phyloP scores from a whole-genome alignment of 2,113 vertebrate species.

The Dasyurus viverrinus region DNA sequence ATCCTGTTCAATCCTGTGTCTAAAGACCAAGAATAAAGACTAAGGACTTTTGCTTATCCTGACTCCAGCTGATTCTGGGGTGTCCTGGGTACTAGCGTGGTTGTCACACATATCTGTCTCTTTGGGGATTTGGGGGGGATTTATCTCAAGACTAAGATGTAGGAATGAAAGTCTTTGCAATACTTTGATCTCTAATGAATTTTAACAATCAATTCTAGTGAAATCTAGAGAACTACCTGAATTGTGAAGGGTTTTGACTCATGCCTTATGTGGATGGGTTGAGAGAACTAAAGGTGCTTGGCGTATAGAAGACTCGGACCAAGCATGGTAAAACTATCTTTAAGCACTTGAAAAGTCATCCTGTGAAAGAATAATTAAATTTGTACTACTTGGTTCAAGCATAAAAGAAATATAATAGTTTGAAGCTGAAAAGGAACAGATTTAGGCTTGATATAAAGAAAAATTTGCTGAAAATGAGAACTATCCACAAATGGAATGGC shows the following conservation, averaged over 20 bases:
- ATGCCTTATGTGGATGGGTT: neutral
- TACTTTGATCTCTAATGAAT: neutral
- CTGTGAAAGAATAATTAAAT: neutral
- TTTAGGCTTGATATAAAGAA: neutral
- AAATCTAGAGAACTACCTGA: neutral
- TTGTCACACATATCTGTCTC: neutral
- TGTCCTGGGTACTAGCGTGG: too few relatives aligned
- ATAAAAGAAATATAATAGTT: neutral
- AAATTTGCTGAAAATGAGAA: neutral
- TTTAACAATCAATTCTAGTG: neutral
- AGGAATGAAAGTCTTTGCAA: neutral
- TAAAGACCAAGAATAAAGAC: too few relatives aligned
- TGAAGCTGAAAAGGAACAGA: neutral
- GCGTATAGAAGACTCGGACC: neutral
- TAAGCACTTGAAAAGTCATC: neutral
- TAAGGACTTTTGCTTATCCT: too few relatives aligned
- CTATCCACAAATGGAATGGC: neutral
- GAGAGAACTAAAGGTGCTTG: neutral
- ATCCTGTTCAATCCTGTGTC: too few relatives aligned
- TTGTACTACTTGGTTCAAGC: neutral
- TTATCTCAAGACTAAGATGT: neutral
- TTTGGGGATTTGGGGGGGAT: neutral
- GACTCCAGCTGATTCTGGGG: too few relatives aligned
- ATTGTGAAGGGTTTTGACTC: neutral
- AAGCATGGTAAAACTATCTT: neutral